These are phyloP conservation scores for Lasioglossum morio DNA, from an alignment of 2,888 invertebrate genomes.

Conservation along the genomic window DNA sequence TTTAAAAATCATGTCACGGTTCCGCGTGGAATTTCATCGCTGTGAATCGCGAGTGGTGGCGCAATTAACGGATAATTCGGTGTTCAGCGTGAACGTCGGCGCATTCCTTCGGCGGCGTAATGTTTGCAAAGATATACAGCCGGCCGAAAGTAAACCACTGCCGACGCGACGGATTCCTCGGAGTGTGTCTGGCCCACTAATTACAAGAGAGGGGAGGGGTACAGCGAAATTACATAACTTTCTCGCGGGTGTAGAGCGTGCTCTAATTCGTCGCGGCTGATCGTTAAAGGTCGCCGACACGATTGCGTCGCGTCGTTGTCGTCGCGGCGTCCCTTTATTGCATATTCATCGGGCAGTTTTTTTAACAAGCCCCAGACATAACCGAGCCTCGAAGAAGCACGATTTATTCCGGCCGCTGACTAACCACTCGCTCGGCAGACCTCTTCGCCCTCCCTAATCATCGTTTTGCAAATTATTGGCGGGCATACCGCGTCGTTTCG, in stretches of 20 bases:
- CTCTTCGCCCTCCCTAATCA: constrained; percentile 61
- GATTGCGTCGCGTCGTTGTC: neutral
- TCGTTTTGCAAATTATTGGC: constrained; percentile 71
- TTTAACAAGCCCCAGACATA: constrained; percentile 56
- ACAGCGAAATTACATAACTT: constrained; percentile 72
- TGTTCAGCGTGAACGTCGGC: constrained; percentile 46
- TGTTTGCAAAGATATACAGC: constrained; percentile 70
- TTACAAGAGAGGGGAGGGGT: constrained; percentile 61
- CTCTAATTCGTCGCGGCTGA: constrained; percentile 72
- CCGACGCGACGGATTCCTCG: constrained; percentile 54
- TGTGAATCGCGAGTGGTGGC: constrained; percentile 14
- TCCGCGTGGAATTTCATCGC: constrained; percentile 19
- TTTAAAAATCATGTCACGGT: constrained; percentile 39
- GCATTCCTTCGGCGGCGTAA: constrained; percentile 55
- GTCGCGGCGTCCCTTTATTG: constrained; percentile 55
- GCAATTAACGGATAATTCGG: constrained; percentile 54
- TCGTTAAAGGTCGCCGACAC: constrained; percentile 70
- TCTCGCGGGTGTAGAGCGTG: constrained; percentile 62
- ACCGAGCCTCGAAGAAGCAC: constrained; percentile 56
- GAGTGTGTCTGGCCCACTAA: constrained; percentile 57
- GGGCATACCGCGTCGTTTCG: constrained; percentile 51
- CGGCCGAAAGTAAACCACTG: constrained; percentile 61
- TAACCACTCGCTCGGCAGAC: neutral
- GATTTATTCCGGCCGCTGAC: constrained; percentile 31
- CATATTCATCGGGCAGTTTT: constrained; percentile 74